Evolutionary conservation across 2,888 invertebrate genomes (phyloP), one percentile per base, ranked within the genome.

Genomic region (Luperina nickerlii): DNA sequence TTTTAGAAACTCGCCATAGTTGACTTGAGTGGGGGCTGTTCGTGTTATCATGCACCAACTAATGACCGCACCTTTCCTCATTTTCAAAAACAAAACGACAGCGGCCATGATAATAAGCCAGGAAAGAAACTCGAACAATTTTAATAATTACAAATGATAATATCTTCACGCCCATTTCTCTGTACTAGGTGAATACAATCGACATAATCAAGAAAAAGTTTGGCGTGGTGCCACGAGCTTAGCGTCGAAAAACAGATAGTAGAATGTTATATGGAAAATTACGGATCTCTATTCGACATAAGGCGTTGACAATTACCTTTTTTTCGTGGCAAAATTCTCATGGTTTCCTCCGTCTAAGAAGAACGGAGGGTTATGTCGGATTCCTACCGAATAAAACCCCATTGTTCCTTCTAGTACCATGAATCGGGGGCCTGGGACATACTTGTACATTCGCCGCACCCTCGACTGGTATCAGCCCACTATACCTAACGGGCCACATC

Each of bases 1-100:
- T 60, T 72, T 79, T 78, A 78, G 83, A 83, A 81, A 83, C 83
- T 68, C 32, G 71, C 51, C 57, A 62, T 66, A 48, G 57, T 72
- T 6, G 67, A 54, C 38, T 54, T 70, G 62, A 66, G 78, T 78
- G 81, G 83, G 70, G 83, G 27, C 62, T n/a, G 71, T 71, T 82
- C 83, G 60, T 83, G 83, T 48, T 76, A 38, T 78, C 48, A 48
- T 81, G 81, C 67, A 67, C 71, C 45, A 78, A 48, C 27, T 83
- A 78, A 83, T 72, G 42, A 78, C 67, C 27, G 62, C 42, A 63
- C 4, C 57, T 62, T 62, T 83, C 54, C 60, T 81, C 70, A 42
- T 68, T 78, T 57, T 51, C 78, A 70, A 83, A 82, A 70, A 83
- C 42, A 62, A 68, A 68, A 72, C 71, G 13, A 63, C 68, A 68